Evolutionary conservation across 2,888 invertebrate genomes (phyloP), one percentile per base, ranked within the genome.

Genomic region (Lepidochrysops patricia): DNA sequence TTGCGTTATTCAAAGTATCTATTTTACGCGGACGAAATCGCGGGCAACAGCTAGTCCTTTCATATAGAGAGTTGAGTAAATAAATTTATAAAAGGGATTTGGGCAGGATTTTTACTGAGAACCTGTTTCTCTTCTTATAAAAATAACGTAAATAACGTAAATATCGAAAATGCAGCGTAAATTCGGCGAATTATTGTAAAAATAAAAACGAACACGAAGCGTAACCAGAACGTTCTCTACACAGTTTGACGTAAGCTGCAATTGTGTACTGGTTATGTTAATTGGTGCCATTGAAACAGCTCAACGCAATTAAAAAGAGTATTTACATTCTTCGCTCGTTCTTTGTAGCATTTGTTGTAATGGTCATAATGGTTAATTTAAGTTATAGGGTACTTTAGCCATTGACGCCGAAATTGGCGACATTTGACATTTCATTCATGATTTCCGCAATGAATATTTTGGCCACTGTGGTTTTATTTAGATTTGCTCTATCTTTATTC

Each of bases 241-340:
- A 29, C 19, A 27, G 32, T 32, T 54, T 54, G 29, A 54, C 54
- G 54, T 54, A 29, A 29, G 54, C 19, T 32, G 32, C 54, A 54
- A 54, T 54, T 29, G 29, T 50, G 50, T 32, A 32, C 54, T 32
- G 32, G 54, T 54, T 32, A 54, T 54, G 54, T 54, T 54, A 54
- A 54, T 50, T 25, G 50, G 50, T 7, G 50, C 26, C 50, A 50
- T 50, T 32, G 19, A 54, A 27, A 54, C 54, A 1, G 54, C 29
- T 27, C 26, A 7, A 54, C 54, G 29, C 19, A 29, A 32, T 19
- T 54, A 54, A 54, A 13, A 19, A 19, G 54, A 19, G 9, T 29
- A 32, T 54, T 54, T 32, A 54, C 54, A 54, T 54, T 27, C 54
- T 54, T 29, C 23, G 13, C 32, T 32, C 27, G 54, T 13, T 32